phyloP scores from a whole-genome alignment of 2,888 invertebrate species.

The Thereva nobilitata region DNA sequence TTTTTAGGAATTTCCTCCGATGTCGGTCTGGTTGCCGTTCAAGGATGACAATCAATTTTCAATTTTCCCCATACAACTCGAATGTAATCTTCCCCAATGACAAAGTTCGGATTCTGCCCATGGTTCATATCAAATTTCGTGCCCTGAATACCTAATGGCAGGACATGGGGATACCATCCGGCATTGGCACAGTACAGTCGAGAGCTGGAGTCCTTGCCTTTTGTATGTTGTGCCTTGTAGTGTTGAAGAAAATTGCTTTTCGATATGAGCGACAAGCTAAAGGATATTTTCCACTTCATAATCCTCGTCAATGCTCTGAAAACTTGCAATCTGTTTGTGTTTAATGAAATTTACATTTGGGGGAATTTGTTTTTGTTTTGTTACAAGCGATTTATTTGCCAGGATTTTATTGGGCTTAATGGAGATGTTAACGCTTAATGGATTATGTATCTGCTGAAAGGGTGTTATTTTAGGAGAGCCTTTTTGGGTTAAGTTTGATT shows the following conservation, averaged over 20 bases:
- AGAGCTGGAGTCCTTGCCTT: not conserved
- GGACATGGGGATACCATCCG: too few species aligned
- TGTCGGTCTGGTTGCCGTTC: not conserved
- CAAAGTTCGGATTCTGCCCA: slow-evolving; percentile 33
- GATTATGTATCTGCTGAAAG: too few species aligned
- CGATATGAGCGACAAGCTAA: slow-evolving; percentile 25
- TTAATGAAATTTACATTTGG: slow-evolving; percentile 7
- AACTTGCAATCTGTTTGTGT: slow-evolving; percentile 14
- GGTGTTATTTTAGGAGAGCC: too few species aligned
- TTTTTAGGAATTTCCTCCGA: slow-evolving; percentile 20
- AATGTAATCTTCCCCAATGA: slow-evolving; percentile 29
- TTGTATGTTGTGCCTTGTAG: not conserved
- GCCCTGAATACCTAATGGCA: slow-evolving; percentile 27
- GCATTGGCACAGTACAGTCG: not conserved
- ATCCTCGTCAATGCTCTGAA: not conserved
- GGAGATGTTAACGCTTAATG: too few species aligned
- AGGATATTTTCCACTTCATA: too few species aligned
- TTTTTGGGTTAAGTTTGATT: too few species aligned
- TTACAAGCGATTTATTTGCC: slow-evolving; percentile 5
- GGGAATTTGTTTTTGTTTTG: slow-evolving; percentile 11
- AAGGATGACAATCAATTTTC: slow-evolving; percentile 34
- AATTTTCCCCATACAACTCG: slow-evolving; percentile 29
- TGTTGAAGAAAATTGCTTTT: slow-evolving; percentile 26
- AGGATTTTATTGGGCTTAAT: too few species aligned
- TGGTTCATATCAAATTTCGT: slow-evolving; percentile 34